A percentile compares a stretch with the other conserved stretches of the same genome.
Conservation (phyloP, 35 echinoderm and acorn worm species). For the Acanthaster planci region DNA sequence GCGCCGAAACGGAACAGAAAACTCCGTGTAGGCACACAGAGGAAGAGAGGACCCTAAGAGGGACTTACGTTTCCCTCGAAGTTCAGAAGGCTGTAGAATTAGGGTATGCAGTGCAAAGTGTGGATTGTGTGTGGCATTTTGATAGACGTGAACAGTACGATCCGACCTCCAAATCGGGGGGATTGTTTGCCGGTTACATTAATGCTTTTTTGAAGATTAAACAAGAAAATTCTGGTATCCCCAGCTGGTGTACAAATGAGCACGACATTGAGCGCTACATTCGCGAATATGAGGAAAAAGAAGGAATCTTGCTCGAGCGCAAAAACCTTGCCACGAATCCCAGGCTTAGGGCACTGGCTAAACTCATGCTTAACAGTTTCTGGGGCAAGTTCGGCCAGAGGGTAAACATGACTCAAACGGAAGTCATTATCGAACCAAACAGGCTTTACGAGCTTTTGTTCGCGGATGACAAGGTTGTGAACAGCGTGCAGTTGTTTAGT, state of each 20-base stretch:
- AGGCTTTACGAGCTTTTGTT: not conserved
- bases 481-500: conserved; percentile 30
- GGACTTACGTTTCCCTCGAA: conserved; percentile 28
- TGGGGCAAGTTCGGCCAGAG: conserved; percentile 63
- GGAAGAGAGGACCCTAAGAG: conserved; percentile 20
- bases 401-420: conserved; percentile 29
- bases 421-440: not conserved
- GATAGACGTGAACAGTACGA: too few relatives aligned
- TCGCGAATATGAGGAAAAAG: too few relatives aligned
- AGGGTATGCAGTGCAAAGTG: conserved; percentile 14
- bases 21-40: conserved; percentile 35
- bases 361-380: too few relatives aligned
- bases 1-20: conserved; percentile 27
- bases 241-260: too few relatives aligned
- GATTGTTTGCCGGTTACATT: too few relatives aligned
- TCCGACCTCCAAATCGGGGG: too few relatives aligned
- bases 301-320: too few relatives aligned
- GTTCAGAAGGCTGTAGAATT: conserved; percentile 13
- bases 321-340: too few relatives aligned
- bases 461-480: not conserved
- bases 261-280: too few relatives aligned
- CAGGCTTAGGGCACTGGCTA: too few relatives aligned
- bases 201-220: too few relatives aligned
- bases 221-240: too few relatives aligned
- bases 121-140: not conserved